These are phyloP conservation scores for Haliaeetus leucogaster DNA, from an alignment of 2,113 vertebrate genomes.

Conservation along the genomic window DNA sequence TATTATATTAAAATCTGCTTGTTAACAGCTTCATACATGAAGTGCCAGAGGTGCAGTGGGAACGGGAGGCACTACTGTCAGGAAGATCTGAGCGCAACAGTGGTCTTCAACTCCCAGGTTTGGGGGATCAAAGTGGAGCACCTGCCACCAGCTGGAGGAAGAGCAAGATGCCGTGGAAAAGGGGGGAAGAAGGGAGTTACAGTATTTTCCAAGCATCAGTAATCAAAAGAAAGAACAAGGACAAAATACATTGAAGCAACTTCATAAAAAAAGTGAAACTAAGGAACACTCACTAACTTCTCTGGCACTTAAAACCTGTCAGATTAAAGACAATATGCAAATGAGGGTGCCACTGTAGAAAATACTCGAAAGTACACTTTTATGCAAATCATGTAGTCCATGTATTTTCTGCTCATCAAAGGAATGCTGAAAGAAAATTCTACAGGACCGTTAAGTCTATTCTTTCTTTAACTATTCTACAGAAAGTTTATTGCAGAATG, in stretches of 20 bases:
- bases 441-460: background rate
- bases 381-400: background rate
- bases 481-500: background rate
- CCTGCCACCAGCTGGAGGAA: background rate
- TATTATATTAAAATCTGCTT: background rate
- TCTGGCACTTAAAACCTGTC: background rate
- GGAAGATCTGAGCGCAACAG: background rate
- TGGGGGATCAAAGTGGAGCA: background rate
- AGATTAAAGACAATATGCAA: slow-evolving; percentile 19
- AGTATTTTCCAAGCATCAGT: background rate
- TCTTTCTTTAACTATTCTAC: background rate
- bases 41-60: background rate
- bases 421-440: background rate
- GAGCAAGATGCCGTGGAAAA: background rate
- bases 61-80: background rate
- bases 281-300: background rate
- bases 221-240: slow-evolving; percentile 29
- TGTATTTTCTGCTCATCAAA: background rate
- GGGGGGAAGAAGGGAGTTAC: background rate
- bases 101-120: background rate
- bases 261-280: background rate
- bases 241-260: background rate
- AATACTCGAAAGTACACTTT: background rate
- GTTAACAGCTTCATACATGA: background rate
- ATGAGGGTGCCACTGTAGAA: background rate